Evolutionary conservation across 64 coral and sea anemone genomes (phyloP).

Genomic region (Pachyseris speciosa): DNA sequence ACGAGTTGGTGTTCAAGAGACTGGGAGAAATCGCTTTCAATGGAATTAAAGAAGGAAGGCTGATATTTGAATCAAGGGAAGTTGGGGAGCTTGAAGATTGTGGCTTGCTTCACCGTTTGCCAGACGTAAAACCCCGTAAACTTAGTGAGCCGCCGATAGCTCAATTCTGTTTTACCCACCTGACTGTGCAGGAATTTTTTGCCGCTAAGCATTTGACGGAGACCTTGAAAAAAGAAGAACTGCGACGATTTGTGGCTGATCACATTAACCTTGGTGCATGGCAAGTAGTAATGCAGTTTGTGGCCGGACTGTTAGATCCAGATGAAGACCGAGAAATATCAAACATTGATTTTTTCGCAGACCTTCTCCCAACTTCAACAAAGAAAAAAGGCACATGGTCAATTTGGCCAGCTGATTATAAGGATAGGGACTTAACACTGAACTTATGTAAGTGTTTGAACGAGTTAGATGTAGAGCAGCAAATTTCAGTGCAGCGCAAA

Average conservation of each 20-base stretch:
- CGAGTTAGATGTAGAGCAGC: neutral
- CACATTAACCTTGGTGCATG: conserved; percentile 21
- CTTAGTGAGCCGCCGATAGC: neutral
- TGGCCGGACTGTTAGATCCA: conserved; percentile 34
- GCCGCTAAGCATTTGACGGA: conserved; percentile 53
- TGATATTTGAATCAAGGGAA: conserved; percentile 36
- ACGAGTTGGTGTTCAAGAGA: neutral
- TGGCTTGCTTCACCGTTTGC: conserved; percentile 71
- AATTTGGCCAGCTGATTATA: neutral
- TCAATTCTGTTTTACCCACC: conserved; percentile 69
- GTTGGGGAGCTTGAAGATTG: conserved; percentile 30
- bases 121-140: neutral
- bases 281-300: conserved; percentile 58
- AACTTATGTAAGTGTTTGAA: neutral
- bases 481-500: neutral
- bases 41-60: conserved; percentile 9
- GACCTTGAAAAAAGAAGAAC: neutral
- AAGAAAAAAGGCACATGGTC: neutral
- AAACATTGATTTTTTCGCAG: neutral
- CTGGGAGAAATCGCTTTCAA: conserved; percentile 45
- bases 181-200: conserved; percentile 76
- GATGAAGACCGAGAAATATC: neutral
- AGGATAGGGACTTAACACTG: neutral
- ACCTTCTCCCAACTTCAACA: neutral
- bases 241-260: neutral